A percentile compares a stretch with the other conserved stretches of the same genome.
Conservation (phyloP, 2,888 invertebrate genomes). For the Portevinia maculata region DNA sequence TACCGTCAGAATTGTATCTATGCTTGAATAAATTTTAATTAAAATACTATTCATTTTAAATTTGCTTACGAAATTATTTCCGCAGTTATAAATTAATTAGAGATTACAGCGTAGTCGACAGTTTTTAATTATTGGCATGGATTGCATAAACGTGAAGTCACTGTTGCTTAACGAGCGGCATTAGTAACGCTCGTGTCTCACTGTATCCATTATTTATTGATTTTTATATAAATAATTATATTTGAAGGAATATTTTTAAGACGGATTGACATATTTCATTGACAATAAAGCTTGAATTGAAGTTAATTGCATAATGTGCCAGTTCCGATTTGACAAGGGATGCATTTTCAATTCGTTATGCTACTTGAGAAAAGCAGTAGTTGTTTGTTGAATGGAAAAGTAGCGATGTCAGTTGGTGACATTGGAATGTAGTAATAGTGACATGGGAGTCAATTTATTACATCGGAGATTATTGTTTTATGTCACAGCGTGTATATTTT, state of each 20-base stretch:
- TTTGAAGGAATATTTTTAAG: slow-evolving; percentile 3
- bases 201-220: slow-evolving; percentile 35
- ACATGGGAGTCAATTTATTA: slow-evolving; percentile 1
- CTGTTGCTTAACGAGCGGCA: not conserved
- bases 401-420: slow-evolving; percentile 2
- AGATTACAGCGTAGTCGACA: slow-evolving; percentile 58
- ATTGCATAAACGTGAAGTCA: slow-evolving; percentile 46
- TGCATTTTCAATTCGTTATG: not conserved
- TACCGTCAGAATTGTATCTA: not conserved
- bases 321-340: slow-evolving; percentile 8
- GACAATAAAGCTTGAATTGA: slow-evolving; percentile 12
- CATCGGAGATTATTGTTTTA: not conserved
- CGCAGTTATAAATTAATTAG: slow-evolving; percentile 64
- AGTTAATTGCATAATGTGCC: slow-evolving; percentile 16
- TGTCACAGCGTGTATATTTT: slow-evolving; percentile 1
- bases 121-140: slow-evolving; percentile 51
- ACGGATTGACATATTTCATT: slow-evolving; percentile 19
- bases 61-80: slow-evolving; percentile 47
- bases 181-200: not conserved
- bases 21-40: slow-evolving; percentile 49
- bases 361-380: not conserved
- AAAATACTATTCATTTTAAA: slow-evolving; percentile 57
- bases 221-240: slow-evolving; percentile 39
- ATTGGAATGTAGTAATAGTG: not conserved
- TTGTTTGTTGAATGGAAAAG: not conserved